Conservation (phyloP, 1,140 invertebrate species). For the Atta texana region DNA sequence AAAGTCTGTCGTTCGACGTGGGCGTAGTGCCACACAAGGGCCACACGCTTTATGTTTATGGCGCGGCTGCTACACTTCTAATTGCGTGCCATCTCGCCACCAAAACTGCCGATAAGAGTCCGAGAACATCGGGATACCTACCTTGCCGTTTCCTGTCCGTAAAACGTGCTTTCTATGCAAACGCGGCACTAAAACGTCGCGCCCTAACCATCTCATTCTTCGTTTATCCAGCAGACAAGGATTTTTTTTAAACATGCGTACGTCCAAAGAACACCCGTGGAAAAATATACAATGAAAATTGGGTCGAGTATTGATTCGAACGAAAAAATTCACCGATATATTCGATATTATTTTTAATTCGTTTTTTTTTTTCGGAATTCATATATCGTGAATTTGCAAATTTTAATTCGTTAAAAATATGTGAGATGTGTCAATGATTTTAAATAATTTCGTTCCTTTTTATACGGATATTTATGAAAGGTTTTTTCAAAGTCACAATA, state of each 20-base stretch:
- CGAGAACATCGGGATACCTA: background rate
- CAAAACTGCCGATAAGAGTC: slow-evolving; percentile 55
- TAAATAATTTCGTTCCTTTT: background rate
- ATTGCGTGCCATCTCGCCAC: slow-evolving; percentile 61
- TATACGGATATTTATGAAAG: background rate
- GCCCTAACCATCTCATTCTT: slow-evolving; percentile 14
- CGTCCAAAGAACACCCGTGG: background rate
- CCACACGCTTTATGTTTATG: slow-evolving; percentile 61
- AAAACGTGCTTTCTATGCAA: slow-evolving; percentile 72
- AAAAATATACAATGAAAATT: slow-evolving; percentile 26
- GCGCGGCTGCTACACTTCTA: slow-evolving; percentile 67
- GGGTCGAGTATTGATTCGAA: slow-evolving; percentile 12
- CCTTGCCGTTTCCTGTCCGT: slow-evolving; percentile 27
- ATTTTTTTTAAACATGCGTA: slow-evolving; percentile 31
- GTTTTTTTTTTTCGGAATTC: background rate
- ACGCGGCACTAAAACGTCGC: slow-evolving; percentile 69
- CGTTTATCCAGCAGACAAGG: slow-evolving; percentile 25
- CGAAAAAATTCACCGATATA: background rate
- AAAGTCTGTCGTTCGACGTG: slow-evolving; percentile 36
- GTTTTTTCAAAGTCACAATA: background rate
- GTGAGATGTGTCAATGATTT: background rate
- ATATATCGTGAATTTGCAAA: background rate
- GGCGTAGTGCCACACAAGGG: slow-evolving; percentile 44
- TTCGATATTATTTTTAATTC: slow-evolving; percentile 26
- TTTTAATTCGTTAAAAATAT: background rate